These are phyloP conservation scores for Eretmocerus hayati DNA, from an alignment of 2,888 invertebrate genomes.

Conservation along the genomic window DNA sequence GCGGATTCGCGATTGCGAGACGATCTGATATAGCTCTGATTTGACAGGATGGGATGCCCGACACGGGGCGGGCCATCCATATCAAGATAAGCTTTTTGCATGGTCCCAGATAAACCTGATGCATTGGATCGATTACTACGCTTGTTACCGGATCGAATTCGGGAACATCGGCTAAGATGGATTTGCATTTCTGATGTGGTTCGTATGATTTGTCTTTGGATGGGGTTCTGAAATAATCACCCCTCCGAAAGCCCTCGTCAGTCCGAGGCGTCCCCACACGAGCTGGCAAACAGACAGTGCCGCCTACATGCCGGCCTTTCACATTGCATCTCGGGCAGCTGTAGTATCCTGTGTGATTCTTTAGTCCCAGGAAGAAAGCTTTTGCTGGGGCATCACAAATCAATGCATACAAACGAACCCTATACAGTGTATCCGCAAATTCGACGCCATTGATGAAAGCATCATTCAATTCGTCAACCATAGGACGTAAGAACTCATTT, in stretches of 20 bases:
- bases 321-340: constrained; percentile 23
- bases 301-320: not conserved
- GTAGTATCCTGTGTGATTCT: constrained; percentile 20
- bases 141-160: not conserved
- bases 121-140: not conserved
- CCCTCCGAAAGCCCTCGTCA: not conserved
- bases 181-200: not conserved
- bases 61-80: too few relatives aligned
- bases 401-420: constrained; percentile 11
- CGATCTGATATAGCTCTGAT: too few relatives aligned
- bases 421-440: constrained; percentile 1
- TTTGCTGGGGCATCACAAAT: constrained; percentile 23
- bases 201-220: not conserved
- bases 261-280: not conserved
- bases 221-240: not conserved
- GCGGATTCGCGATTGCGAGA: too few relatives aligned
- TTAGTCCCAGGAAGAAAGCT: constrained; percentile 13
- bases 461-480: constrained; percentile 15
- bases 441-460: constrained; percentile 8
- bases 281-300: not conserved
- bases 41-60: too few relatives aligned
- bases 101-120: not conserved
- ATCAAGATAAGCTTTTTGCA: not conserved
- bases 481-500: constrained; percentile 12
- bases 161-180: not conserved